Conservation (phyloP, 37 sponge, comb jelly and placozoan species). For the Ianthella basta region DNA sequence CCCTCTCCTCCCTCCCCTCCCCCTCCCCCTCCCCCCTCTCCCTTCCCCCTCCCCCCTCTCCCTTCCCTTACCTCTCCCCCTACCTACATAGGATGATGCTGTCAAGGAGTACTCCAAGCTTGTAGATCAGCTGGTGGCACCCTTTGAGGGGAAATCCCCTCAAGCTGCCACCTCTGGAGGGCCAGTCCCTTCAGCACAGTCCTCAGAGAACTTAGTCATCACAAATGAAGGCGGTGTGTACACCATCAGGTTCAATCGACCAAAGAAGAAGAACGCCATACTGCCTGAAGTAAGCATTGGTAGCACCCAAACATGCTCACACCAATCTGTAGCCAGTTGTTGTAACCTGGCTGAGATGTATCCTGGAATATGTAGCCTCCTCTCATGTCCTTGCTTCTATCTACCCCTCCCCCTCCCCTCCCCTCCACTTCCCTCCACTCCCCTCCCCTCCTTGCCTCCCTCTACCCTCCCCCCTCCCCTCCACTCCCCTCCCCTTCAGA, state of each 20-base stretch:
- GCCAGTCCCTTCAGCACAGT: not conserved
- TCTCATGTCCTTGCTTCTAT: not conserved
- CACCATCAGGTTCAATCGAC: conserved; percentile 85
- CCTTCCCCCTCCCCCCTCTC: too few relatives aligned
- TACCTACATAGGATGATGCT: conserved; percentile 52
- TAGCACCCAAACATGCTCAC: too few relatives aligned
- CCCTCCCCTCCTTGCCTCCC: too few relatives aligned
- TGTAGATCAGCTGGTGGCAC: conserved; percentile 70
- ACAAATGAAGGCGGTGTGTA: conserved; percentile 59
- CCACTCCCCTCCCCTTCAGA: conserved; percentile 40
- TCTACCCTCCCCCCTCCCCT: too few relatives aligned
- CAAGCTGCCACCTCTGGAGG: not conserved
- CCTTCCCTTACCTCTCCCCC: too few relatives aligned
- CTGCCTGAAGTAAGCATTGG: conserved; percentile 52
- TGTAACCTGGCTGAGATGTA: too few relatives aligned
- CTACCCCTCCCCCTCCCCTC: too few relatives aligned
- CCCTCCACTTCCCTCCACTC: too few relatives aligned
- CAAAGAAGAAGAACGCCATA: conserved; percentile 81
- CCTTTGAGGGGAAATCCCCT: not conserved
- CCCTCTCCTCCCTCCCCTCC: too few relatives aligned
- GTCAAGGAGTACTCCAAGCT: conserved; percentile 60
- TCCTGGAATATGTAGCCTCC: too few relatives aligned
- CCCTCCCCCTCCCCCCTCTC: too few relatives aligned
- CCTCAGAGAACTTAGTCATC: conserved; percentile 33
- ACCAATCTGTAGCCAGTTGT: too few relatives aligned